Percentiles rank a stretch among this genome's conserved stretches.
These are phyloP conservation scores for Miichthys miiuy DNA, from an alignment of 2,797 vertebrate species.

Conservation along the genomic window DNA sequence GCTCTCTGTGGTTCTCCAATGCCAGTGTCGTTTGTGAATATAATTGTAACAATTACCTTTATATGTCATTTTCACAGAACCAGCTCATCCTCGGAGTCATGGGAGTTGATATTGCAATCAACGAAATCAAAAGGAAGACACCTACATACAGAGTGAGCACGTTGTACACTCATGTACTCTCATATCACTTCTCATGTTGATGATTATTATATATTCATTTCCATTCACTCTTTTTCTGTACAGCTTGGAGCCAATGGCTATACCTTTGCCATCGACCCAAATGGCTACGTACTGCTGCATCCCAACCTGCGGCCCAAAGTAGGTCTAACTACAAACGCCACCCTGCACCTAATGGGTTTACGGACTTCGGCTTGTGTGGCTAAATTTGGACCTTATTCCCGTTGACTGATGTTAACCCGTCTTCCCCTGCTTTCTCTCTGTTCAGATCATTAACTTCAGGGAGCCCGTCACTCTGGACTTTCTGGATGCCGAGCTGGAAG, in stretches of 20 bases:
- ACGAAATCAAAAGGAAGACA: conserved; percentile 96
- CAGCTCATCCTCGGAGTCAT: conserved; percentile 98
- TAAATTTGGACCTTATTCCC: conserved; percentile 17
- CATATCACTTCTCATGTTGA: background rate
- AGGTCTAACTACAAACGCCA: conserved; percentile 36
- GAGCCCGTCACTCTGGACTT: conserved; percentile 97
- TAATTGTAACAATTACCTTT: conserved; percentile 25
- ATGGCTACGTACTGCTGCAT: conserved; percentile 96
- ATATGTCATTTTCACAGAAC: conserved; percentile 85
- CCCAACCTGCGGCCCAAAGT: conserved; percentile 97
- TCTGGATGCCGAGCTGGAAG: conserved; percentile 96
- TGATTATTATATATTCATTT: background rate
- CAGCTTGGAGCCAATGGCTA: conserved; percentile 96
- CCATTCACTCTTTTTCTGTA: conserved; percentile 3
- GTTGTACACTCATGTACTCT: background rate
- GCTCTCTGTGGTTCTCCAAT: conserved; percentile 13
- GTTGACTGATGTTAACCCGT: conserved; percentile 17
- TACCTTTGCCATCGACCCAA: conserved; percentile 95
- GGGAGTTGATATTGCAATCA: conserved; percentile 96
- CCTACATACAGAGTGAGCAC: conserved; percentile 93
- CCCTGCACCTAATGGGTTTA: background rate
- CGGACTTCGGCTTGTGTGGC: background rate
- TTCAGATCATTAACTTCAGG: conserved; percentile 94
- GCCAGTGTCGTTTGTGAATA: background rate
- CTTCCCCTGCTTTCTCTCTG: conserved; percentile 23